phyloP scores from a whole-genome alignment of 2,888 invertebrate species.

The Acanthosepion lycidas region DNA sequence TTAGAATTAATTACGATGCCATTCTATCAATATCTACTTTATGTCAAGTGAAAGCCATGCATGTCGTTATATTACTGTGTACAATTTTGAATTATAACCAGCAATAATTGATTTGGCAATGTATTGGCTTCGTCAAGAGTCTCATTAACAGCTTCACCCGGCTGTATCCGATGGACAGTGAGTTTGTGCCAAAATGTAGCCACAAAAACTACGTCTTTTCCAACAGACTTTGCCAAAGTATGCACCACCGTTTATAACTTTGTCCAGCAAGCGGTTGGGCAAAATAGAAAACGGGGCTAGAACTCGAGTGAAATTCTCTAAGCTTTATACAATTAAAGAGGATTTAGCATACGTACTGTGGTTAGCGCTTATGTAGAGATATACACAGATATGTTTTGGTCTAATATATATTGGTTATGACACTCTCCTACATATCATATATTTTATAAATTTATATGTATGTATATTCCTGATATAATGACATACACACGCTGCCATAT shows the following conservation, averaged over 20 bases:
- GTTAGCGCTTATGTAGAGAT: no score
- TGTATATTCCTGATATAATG: no score
- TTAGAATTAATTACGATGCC: not conserved
- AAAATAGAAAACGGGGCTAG: not conserved
- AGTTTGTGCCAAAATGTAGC: not conserved
- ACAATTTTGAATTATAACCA: conserved; percentile 33
- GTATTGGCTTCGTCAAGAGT: not conserved
- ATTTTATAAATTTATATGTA: no score
- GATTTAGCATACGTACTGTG: not conserved
- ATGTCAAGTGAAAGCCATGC: not conserved
- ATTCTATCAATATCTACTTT: not conserved
- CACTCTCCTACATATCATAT: no score
- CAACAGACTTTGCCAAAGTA: not conserved
- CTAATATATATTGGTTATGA: no score
- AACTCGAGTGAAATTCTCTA: not conserved
- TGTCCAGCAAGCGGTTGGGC: not conserved
- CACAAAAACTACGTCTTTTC: not conserved
- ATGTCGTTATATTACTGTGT: not conserved
- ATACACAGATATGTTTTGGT: no score
- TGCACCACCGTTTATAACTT: not conserved
- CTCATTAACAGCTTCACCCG: not conserved
- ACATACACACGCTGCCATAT: no score
- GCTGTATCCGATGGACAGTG: not conserved
- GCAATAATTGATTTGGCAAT: conserved; percentile 2
- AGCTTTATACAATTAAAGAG: not conserved